Percentiles rank a stretch among this genome's conserved stretches.
phyloP scores from a whole-genome alignment of 2,888 invertebrate species.

The Papilio protenor region DNA sequence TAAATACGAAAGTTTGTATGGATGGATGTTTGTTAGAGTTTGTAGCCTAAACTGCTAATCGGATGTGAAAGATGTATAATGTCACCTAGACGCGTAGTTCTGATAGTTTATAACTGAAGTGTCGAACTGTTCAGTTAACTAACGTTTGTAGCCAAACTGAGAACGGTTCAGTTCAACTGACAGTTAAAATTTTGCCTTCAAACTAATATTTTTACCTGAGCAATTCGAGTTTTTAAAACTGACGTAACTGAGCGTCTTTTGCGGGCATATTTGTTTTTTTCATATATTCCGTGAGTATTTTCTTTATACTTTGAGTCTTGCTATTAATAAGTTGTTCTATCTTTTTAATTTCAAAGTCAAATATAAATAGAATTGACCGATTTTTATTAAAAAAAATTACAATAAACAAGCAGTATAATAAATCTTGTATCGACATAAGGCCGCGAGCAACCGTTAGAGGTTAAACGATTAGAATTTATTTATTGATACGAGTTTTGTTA shows the following conservation, averaged over 20 bases:
- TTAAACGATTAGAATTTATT: conserved; percentile 20
- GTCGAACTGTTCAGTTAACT: no score
- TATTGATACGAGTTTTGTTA: conserved; percentile 18
- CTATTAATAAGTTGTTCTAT: not conserved
- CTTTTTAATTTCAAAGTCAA: not conserved
- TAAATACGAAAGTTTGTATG: no score
- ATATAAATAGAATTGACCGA: conserved; percentile 12
- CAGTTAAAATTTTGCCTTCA: no score
- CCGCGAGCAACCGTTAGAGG: conserved; percentile 19
- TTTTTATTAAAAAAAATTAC: conserved; percentile 61
- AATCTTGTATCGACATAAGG: not conserved
- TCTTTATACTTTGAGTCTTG: not conserved
- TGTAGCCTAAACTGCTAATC: no score
- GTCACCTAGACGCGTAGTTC: no score
- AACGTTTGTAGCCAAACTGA: no score
- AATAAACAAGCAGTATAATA: conserved; percentile 13
- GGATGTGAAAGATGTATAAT: not conserved
- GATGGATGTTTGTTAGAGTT: no score
- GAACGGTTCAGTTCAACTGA: no score
- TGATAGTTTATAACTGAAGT: no score
- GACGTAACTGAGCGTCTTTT: no score
- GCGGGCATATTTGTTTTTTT: not conserved
- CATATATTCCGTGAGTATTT: not conserved
- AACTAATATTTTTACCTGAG: no score
- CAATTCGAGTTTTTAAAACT: no score